phyloP scores from a whole-genome alignment of 2,888 invertebrate species.

The Tubulanus polymorphus region DNA sequence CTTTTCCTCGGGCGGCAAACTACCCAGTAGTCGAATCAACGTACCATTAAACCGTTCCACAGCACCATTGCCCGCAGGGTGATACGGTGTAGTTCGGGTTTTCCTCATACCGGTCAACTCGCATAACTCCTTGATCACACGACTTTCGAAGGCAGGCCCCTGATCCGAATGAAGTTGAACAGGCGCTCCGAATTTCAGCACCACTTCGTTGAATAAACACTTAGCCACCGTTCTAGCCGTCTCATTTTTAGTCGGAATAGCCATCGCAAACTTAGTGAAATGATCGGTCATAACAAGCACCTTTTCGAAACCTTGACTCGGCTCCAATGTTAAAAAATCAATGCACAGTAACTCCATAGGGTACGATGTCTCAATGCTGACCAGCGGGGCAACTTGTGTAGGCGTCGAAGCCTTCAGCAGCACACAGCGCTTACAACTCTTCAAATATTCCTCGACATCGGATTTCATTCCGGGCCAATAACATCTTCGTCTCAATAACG shows the following conservation, averaged over 20 bases:
- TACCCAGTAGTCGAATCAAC: slow-evolving; percentile 12
- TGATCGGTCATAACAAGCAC: slow-evolving; percentile 12
- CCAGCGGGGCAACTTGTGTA: too few relatives aligned
- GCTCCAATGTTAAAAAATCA: neutral
- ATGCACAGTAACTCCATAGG: slow-evolving; percentile 3
- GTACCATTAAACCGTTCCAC: slow-evolving; percentile 18
- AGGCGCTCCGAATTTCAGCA: slow-evolving; percentile 13
- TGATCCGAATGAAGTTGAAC: slow-evolving; percentile 14
- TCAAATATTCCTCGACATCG: too few relatives aligned
- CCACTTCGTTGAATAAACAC: slow-evolving; percentile 7
- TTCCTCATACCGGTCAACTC: slow-evolving; percentile 8
- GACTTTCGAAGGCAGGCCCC: slow-evolving; percentile 15
- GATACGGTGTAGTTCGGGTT: slow-evolving; percentile 15
- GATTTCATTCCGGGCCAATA: slow-evolving; percentile 22
- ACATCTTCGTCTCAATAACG: slow-evolving; percentile 16
- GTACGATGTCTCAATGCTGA: too few relatives aligned
- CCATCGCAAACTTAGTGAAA: slow-evolving; percentile 9
- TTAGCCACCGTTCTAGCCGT: slow-evolving; percentile 5
- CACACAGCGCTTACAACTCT: too few relatives aligned
- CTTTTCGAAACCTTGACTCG: slow-evolving; percentile 1
- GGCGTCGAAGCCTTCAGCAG: too few relatives aligned
- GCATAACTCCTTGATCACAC: slow-evolving; percentile 15
- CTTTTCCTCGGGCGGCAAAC: slow-evolving; percentile 11
- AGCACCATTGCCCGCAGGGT: slow-evolving; percentile 15
- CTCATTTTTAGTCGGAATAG: slow-evolving; percentile 9